Evolutionary conservation across 2,888 invertebrate species (phyloP).

Genomic region (Lasioglossum pauxillum): DNA sequence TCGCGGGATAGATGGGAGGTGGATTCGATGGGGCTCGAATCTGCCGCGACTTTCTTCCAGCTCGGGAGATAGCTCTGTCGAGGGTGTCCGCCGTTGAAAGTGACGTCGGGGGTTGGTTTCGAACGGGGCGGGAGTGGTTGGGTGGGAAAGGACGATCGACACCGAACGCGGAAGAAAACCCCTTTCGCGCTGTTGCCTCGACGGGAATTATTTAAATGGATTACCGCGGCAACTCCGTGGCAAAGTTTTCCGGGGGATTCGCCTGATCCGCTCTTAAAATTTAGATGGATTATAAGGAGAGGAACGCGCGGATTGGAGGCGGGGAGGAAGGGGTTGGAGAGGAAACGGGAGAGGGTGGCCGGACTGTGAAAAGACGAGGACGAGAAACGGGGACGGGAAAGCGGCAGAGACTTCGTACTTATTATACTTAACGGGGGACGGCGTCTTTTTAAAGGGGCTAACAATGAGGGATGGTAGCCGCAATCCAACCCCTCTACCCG

Average conservation of each 20-base stretch:
- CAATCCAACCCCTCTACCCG: slow-evolving; percentile 35
- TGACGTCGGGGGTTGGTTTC: slow-evolving; percentile 9
- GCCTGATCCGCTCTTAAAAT: slow-evolving; percentile 82
- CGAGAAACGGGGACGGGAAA: slow-evolving; percentile 59
- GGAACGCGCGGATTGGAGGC: slow-evolving; percentile 24
- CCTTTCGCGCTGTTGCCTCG: slow-evolving; percentile 75
- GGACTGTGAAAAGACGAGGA: slow-evolving; percentile 62
- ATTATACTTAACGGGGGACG: slow-evolving; percentile 80
- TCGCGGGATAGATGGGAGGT: slow-evolving; percentile 1
- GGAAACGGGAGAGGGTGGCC: slow-evolving; percentile 34
- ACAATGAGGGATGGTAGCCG: slow-evolving; percentile 83
- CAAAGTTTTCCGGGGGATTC: slow-evolving; percentile 80
- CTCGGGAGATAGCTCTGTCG: not conserved
- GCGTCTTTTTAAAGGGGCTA: slow-evolving; percentile 82
- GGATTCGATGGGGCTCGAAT: slow-evolving; percentile 24
- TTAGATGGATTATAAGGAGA: slow-evolving; percentile 83
- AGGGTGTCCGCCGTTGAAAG: not conserved
- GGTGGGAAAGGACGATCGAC: slow-evolving; percentile 61
- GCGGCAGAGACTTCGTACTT: slow-evolving; percentile 78
- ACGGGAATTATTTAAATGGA: slow-evolving; percentile 83
- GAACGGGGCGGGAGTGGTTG: not conserved
- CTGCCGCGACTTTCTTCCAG: slow-evolving; percentile 3
- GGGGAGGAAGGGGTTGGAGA: not conserved
- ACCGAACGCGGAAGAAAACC: slow-evolving; percentile 71
- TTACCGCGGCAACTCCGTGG: slow-evolving; percentile 78